Percentiles rank a stretch among this genome's conserved stretches.
Evolutionary conservation across 2,888 invertebrate genomes (phyloP).

Genomic region (Panopea generosa): DNA sequence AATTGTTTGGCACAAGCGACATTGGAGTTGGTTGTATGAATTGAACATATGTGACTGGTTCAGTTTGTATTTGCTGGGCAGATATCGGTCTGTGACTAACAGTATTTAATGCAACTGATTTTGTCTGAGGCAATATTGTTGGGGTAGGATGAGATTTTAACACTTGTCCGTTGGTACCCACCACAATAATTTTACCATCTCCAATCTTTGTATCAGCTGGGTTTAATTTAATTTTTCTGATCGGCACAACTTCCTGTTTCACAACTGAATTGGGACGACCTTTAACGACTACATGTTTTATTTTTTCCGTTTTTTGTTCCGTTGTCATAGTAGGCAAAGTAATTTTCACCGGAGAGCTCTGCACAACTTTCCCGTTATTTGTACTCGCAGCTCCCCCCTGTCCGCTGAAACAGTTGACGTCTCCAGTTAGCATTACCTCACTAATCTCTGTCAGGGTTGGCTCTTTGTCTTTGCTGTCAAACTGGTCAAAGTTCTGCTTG

Average conservation of each 20-base stretch:
- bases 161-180: constrained; percentile 10
- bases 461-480: constrained; percentile 42
- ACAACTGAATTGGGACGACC: neutral
- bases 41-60: neutral
- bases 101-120: too few species aligned
- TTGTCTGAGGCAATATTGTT: neutral
- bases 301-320: neutral
- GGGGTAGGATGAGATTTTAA: constrained; percentile 1
- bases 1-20: too few species aligned
- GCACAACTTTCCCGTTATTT: too few species aligned
- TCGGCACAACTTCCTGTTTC: neutral
- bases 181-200: neutral
- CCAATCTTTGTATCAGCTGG: neutral
- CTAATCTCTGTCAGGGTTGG: constrained; percentile 53
- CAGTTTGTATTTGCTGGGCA: neutral
- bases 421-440: constrained; percentile 13
- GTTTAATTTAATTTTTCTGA: neutral
- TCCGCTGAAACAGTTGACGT: too few species aligned
- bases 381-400: too few species aligned
- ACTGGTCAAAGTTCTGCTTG: constrained; percentile 56
- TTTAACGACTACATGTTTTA: neutral
- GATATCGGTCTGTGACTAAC: too few species aligned
- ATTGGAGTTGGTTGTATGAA: neutral
- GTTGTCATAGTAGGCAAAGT: neutral
- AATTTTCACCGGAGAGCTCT: too few species aligned